These are phyloP conservation scores for Pediacus dermestoides DNA, from an alignment of 2,888 invertebrate species.

Conservation along the genomic window DNA sequence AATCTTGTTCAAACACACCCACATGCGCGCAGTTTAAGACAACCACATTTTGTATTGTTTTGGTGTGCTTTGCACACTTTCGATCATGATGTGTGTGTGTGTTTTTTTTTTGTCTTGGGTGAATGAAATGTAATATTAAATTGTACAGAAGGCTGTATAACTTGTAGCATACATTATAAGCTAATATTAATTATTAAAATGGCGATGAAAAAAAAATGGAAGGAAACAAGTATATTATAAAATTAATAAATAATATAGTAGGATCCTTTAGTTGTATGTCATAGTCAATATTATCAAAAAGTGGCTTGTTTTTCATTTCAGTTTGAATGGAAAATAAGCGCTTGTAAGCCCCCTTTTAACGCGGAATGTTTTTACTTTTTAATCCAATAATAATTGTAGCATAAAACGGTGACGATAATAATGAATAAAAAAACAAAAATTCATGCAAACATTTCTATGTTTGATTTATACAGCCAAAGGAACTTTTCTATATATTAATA, in stretches of 20 bases:
- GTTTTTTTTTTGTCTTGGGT: conserved; percentile 25
- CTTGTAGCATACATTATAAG: conserved; percentile 28
- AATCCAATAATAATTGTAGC: no score
- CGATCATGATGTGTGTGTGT: conserved; percentile 29
- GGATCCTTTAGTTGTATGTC: conserved; percentile 12
- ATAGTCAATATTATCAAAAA: conserved; percentile 7
- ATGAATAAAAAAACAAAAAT: no score
- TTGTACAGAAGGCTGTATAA: conserved; percentile 43
- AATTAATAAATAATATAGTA: conserved; percentile 6
- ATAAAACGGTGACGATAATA: no score
- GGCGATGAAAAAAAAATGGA: not conserved
- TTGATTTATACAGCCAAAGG: conserved; percentile 38
- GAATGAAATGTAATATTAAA: conserved; percentile 31
- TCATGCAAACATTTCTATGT: conserved; percentile 1
- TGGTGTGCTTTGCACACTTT: no score
- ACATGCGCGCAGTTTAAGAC: no score
- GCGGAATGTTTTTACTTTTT: no score
- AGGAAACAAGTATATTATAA: conserved; percentile 7
- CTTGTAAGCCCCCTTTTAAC: no score
- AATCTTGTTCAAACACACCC: no score
- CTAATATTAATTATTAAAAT: no score
- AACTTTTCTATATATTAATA: conserved; percentile 30
- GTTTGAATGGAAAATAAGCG: no score
- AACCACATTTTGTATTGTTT: no score
- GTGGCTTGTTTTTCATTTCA: no score